phyloP scores from a whole-genome alignment of 2,797 vertebrate species.

The Miichthys miiuy region DNA sequence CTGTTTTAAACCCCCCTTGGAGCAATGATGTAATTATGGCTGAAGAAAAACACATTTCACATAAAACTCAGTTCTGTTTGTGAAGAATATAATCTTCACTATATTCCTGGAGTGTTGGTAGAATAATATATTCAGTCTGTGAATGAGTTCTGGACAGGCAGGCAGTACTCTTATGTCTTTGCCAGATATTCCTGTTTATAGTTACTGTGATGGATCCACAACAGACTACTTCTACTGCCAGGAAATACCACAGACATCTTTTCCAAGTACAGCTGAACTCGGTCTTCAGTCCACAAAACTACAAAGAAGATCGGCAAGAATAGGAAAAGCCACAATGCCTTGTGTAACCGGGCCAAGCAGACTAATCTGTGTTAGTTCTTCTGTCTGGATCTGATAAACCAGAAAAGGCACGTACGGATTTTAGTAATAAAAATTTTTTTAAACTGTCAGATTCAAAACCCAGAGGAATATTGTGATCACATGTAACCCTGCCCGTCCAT shows the following conservation, averaged over 20 bases:
- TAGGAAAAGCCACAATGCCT: not conserved
- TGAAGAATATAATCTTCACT: slow-evolving; percentile 26
- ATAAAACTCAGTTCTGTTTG: slow-evolving; percentile 15
- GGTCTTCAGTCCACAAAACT: slow-evolving; percentile 25
- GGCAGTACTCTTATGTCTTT: slow-evolving; percentile 4
- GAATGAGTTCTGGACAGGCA: slow-evolving; percentile 13
- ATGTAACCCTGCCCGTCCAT: not conserved
- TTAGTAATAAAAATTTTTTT: too few relatives aligned
- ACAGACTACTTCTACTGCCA: slow-evolving; percentile 21
- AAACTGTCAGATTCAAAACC: not conserved
- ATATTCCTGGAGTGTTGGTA: slow-evolving; percentile 46
- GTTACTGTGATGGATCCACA: slow-evolving; percentile 26
- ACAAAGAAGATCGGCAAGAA: slow-evolving; percentile 26
- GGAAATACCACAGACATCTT: slow-evolving; percentile 14
- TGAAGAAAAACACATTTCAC: slow-evolving; percentile 22
- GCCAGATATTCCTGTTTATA: too few relatives aligned
- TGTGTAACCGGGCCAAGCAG: slow-evolving; percentile 24
- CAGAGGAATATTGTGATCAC: slow-evolving; percentile 22
- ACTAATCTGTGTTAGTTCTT: slow-evolving; percentile 19
- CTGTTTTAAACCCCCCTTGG: slow-evolving; percentile 31
- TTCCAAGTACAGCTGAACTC: slow-evolving; percentile 16
- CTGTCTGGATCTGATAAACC: slow-evolving; percentile 43
- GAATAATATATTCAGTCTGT: slow-evolving; percentile 18
- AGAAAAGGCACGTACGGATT: slow-evolving; percentile 32
- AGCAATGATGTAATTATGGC: slow-evolving; percentile 13